Conservation (phyloP, 2,888 invertebrate species). For the Girardia tigrina region DNA sequence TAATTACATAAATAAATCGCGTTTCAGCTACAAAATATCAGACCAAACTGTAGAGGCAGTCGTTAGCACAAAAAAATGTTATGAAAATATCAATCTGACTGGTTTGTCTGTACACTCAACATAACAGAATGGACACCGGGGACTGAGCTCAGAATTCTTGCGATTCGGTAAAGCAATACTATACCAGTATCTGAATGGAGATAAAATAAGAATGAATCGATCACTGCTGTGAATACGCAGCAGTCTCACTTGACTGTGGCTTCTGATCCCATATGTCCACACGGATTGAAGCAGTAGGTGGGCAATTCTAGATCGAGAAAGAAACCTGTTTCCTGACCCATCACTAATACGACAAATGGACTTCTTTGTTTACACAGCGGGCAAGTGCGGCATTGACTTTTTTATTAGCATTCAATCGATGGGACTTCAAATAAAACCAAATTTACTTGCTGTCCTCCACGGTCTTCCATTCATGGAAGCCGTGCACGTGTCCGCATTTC, state of each 20-base stretch:
- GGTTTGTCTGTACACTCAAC: background rate
- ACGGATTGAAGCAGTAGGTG: constrained; percentile 90
- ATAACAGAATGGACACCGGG: constrained; percentile 30
- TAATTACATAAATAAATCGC: background rate
- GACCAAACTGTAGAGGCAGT: too few species aligned
- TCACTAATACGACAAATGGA: constrained; percentile 78
- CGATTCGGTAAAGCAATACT: constrained; percentile 28
- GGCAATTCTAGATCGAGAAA: constrained; percentile 72
- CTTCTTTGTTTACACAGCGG: constrained; percentile 79
- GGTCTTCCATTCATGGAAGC: constrained; percentile 51
- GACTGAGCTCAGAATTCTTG: constrained; percentile 31
- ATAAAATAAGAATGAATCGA: too few species aligned
- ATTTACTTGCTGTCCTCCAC: constrained; percentile 13
- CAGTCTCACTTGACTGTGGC: constrained; percentile 78
- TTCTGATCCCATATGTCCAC: constrained; percentile 96
- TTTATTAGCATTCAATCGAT: background rate
- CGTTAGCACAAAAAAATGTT: background rate
- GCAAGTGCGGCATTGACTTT: constrained; percentile 53
- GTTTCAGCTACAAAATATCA: background rate
- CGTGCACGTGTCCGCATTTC: constrained; percentile 95
- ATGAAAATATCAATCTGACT: constrained; percentile 26
- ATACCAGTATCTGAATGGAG: constrained; percentile 35
- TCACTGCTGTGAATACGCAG: background rate
- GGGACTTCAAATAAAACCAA: background rate
- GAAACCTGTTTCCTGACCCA: constrained; percentile 94